Base-by-base conservation (phyloP, 2,113 vertebrate species). In the Poeciliopsis turrubarensis region DNA sequence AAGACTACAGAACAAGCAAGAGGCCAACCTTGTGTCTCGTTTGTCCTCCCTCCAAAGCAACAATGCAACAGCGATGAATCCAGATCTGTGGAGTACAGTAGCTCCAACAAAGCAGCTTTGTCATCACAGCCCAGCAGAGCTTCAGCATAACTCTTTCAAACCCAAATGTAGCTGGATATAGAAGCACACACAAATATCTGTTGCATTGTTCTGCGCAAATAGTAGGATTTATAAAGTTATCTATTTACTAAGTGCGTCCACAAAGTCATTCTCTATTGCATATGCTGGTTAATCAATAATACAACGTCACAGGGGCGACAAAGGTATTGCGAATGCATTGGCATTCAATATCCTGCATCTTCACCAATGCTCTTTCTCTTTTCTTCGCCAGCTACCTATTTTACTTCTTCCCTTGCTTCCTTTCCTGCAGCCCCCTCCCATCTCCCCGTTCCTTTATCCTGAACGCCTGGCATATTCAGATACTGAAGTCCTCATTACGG, bases 401-500 rank as follows among this genome's bases (percentile, higher is more conserved):
- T 89, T 81, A 87, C 86, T 69, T 86, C 78, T 82, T 66, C 84
- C 83, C 79, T 89, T 83, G 80, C 81, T 72, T 85, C 87, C 83
- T 87, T 82, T 73, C 73, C 71, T 80, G 68, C 72, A 68, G 27
- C 54, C 62, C 70, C 75, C 63, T 54, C 32, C 63, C 71, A 39
- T 51, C 1, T 70, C 68, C 79, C 77, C 71, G 69, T 77, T 89
- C 88, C 93, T 94, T 94, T 94, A 94, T 94, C 94, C 94, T 72
- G 78, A 77, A 80, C 88, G 94, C 88, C 94, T 95, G 94, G 93
- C 92, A 94, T 94, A 95, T 95, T 94, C 94, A 95, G 94, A 95
- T 95, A 95, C 92, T 91, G 94, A 91, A 93, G 94, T 93, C 94
- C 94, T 95, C 94, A 95, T 95, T 94, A 95, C 92, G 85, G 93